These are phyloP conservation scores for Gonatopus flavifemur DNA, from an alignment of 1,140 invertebrate genomes.

Conservation along the genomic window DNA sequence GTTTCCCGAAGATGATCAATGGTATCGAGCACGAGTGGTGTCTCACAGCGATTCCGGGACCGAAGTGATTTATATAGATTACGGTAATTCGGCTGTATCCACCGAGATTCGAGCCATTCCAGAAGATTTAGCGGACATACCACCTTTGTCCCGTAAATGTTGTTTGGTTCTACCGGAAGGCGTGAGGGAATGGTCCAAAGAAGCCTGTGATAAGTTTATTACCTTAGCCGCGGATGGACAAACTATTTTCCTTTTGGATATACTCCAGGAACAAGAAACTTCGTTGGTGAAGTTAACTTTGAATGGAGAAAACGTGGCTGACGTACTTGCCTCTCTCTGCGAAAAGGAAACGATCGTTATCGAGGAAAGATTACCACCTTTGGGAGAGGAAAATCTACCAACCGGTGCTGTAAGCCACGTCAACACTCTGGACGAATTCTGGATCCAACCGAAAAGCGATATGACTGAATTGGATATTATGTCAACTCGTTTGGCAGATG, in stretches of 20 bases:
- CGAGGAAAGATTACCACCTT: constrained; percentile 40
- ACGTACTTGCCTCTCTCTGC: constrained; percentile 53
- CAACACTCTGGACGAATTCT: constrained; percentile 64
- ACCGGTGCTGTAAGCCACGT: constrained; percentile 57
- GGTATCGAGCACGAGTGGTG: constrained; percentile 63
- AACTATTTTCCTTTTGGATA: constrained; percentile 46
- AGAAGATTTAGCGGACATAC: constrained; percentile 39
- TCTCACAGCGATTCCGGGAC: constrained; percentile 35
- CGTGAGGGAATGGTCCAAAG: constrained; percentile 39
- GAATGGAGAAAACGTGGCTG: constrained; percentile 63
- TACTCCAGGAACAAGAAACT: constrained; percentile 62
- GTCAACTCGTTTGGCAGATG: constrained; percentile 57
- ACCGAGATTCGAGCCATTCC: constrained; percentile 49
- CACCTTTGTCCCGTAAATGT: constrained; percentile 50
- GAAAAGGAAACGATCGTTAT: constrained; percentile 10
- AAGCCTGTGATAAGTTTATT: constrained; percentile 37
- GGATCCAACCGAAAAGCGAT: constrained; percentile 63
- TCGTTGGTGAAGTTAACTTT: constrained; percentile 69
- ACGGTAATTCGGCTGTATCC: constrained; percentile 57
- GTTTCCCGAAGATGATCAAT: constrained; percentile 65
- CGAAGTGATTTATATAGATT: constrained; percentile 62
- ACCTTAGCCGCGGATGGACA: constrained; percentile 43
- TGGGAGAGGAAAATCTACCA: constrained; percentile 45
- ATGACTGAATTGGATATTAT: constrained; percentile 61
- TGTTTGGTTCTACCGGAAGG: constrained; percentile 37